Conservation (phyloP, 2,113 vertebrate genomes). For the Eolophus roseicapilla region DNA sequence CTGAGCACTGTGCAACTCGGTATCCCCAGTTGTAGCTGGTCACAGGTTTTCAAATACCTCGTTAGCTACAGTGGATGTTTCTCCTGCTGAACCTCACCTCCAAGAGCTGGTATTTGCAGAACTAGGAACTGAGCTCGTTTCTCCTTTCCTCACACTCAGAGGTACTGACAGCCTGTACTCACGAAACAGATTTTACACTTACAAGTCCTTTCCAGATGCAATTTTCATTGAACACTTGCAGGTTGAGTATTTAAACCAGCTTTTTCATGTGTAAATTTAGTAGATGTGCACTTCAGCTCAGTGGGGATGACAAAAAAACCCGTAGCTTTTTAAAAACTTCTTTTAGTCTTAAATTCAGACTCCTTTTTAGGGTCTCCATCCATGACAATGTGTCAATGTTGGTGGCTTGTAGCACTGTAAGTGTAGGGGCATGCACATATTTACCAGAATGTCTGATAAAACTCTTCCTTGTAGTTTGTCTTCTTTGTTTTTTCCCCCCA, state of each 20-base stretch:
- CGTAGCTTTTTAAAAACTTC: not conserved
- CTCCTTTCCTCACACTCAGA: not conserved
- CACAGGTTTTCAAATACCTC: not conserved
- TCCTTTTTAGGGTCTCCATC: not conserved
- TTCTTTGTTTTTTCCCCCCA: not conserved
- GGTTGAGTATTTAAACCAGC: not conserved
- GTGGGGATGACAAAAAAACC: not conserved
- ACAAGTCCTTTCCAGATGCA: not conserved
- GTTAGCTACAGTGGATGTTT: not conserved
- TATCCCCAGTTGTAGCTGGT: not conserved
- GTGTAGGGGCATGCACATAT: rapidly evolving
- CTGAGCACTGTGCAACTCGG: not conserved
- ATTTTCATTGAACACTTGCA: not conserved
- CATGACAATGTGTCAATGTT: no score
- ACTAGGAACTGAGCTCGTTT: not conserved
- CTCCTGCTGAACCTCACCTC: not conserved
- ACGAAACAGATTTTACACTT: not conserved
- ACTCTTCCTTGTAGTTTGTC: not conserved
- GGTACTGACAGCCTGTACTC: not conserved
- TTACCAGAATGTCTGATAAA: not conserved
- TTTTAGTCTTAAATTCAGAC: not conserved
- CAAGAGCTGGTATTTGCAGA: not conserved
- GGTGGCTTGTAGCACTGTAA: not conserved
- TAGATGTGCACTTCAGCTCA: not conserved
- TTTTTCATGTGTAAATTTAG: not conserved